Conservation (phyloP, 2,888 invertebrate genomes). For the Osmoderma eremita region DNA sequence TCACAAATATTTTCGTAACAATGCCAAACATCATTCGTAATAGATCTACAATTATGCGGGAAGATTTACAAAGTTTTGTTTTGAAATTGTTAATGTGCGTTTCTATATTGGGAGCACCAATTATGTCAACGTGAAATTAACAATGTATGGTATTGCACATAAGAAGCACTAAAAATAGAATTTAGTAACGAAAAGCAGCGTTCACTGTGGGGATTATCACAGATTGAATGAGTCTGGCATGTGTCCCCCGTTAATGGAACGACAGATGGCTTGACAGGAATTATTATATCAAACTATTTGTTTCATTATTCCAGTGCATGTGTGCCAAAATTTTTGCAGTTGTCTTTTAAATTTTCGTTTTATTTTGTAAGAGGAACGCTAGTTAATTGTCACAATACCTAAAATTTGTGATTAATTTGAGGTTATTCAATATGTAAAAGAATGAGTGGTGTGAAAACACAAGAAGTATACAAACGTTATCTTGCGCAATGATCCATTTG, state of each 20-base stretch:
- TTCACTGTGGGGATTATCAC: not conserved
- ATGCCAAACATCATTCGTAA: too few relatives aligned
- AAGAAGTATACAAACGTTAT: too few relatives aligned
- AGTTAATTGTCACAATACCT: too few relatives aligned
- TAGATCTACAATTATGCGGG: not conserved
- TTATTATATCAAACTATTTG: not conserved
- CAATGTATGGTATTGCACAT: not conserved
- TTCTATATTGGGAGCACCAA: not conserved
- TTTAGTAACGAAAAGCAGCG: not conserved
- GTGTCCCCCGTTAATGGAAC: not conserved
- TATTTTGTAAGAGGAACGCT: too few relatives aligned
- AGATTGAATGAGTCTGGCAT: not conserved
- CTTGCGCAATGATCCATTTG: too few relatives aligned
- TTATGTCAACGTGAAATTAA: not conserved
- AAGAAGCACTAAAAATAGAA: slow-evolving; percentile 8
- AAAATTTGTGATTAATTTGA: too few relatives aligned
- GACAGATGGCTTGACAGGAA: not conserved
- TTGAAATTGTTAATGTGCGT: not conserved
- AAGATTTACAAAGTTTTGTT: not conserved
- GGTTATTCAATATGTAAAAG: too few relatives aligned
- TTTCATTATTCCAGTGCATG: too few relatives aligned
- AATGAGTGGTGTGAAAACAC: too few relatives aligned
- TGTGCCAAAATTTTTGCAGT: too few relatives aligned
- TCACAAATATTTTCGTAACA: too few relatives aligned
- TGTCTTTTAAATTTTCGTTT: too few relatives aligned